phyloP scores from a whole-genome alignment of 2,888 invertebrate genomes.

The Stenodera caucasica region DNA sequence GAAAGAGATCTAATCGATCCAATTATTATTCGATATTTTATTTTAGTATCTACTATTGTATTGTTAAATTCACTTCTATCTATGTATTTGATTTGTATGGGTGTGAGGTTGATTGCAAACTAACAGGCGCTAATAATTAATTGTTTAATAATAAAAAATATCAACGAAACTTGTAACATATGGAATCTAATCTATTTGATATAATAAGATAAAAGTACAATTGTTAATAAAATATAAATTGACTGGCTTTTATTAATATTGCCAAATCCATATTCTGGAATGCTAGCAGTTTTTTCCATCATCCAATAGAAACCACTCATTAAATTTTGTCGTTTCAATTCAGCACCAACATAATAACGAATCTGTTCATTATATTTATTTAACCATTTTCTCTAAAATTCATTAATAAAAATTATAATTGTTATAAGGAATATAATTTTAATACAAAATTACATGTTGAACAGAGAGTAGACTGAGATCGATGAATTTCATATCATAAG shows the following conservation, averaged over 20 bases:
- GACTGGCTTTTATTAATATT: conserved; percentile 14
- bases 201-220: conserved; percentile 7
- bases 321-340: conserved; percentile 69
- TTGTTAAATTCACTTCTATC: too few relatives aligned
- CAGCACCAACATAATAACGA: conserved; percentile 71
- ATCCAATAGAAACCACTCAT: conserved; percentile 81
- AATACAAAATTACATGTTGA: conserved; percentile 74
- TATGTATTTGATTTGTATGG: too few relatives aligned
- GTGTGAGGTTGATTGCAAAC: too few relatives aligned
- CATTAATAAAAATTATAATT: too few relatives aligned
- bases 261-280: conserved; percentile 60
- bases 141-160: not conserved
- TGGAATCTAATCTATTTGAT: too few relatives aligned
- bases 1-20: too few relatives aligned
- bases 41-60: too few relatives aligned
- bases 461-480: conserved; percentile 73
- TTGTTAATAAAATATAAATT: conserved; percentile 21
- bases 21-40: too few relatives aligned
- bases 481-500: conserved; percentile 85
- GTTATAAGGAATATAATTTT: too few relatives aligned
- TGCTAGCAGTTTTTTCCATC: conserved; percentile 75
- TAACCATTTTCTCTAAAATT: conserved; percentile 72
- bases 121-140: too few relatives aligned
- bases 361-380: conserved; percentile 78
- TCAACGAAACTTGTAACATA: not conserved